phyloP scores from a whole-genome alignment of 2,113 vertebrate genomes.

The Eublepharis macularius region DNA sequence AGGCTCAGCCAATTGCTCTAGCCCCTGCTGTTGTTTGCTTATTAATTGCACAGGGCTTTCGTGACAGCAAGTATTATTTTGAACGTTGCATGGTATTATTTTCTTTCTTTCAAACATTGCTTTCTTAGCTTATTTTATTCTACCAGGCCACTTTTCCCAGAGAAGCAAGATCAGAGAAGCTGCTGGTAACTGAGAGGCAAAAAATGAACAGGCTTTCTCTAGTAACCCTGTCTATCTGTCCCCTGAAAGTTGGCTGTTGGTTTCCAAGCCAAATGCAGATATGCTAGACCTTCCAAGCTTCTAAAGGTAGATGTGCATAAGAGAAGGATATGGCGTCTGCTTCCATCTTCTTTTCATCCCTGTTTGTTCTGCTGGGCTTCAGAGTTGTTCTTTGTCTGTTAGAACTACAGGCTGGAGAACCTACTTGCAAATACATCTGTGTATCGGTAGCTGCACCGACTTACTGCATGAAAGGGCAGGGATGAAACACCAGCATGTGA shows the following conservation, averaged over 20 bases:
- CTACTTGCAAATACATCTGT: not conserved
- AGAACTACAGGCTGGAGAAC: not conserved
- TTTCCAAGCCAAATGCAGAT: not conserved
- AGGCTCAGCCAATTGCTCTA: constrained; percentile 12
- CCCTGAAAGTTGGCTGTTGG: not conserved
- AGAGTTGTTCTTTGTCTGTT: not conserved
- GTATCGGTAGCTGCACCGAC: not conserved
- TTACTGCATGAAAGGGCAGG: not conserved
- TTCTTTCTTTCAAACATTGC: not conserved
- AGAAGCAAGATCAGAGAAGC: constrained; percentile 19
- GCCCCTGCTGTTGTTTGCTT: constrained; percentile 31
- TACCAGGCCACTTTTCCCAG: constrained; percentile 1
- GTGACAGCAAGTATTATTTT: constrained; percentile 4
- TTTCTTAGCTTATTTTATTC: constrained; percentile 15
- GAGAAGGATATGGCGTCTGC: no score
- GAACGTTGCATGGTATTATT: not conserved
- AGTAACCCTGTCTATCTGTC: constrained; percentile 2
- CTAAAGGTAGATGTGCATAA: not conserved
- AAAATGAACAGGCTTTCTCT: not conserved
- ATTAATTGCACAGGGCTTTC: constrained; percentile 31
- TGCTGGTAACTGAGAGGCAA: not conserved
- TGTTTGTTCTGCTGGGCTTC: not conserved
- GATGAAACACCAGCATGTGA: not conserved
- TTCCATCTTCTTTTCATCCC: not conserved
- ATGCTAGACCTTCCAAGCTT: not conserved